Evolutionary conservation across 2,888 invertebrate genomes (phyloP), one percentile per base, ranked within the genome.

Genomic region (Epinotia demarniana): DNA sequence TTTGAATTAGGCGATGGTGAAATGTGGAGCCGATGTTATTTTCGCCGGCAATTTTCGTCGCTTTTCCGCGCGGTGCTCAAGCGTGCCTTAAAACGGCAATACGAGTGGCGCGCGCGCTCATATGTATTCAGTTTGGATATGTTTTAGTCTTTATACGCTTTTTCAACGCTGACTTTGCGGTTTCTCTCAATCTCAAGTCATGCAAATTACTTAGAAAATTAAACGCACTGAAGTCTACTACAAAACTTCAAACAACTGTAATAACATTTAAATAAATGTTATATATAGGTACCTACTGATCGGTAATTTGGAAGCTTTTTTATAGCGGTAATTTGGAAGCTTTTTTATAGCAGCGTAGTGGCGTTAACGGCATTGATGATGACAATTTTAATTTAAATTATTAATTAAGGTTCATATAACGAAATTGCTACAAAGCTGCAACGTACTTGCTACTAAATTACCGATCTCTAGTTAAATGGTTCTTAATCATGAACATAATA

Each of bases 41-140:
- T 94, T 93, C 89, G 92, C 91, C 87, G 86, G 89, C 87, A 87
- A 87, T 90, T 90, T 90, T 88, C 90, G 87, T 87, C 88, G 90
- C 88, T 89, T 75, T 90, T 87, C 88, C 83, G 79, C 81, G 81
- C 84, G 84, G 67, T 73, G 68, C 63, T 67, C 86, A 86, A 86
- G 89, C 89, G 88, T 90, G 91, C 83, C 93, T 93, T 92, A 85
- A 93, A 93, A 93, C 93, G 93, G 93, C 90, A 89, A 92, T 90
- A 87, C 81, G 64, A 58, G 70, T 16, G 58, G 82, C 83, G 84
- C 82, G 81, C 84, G 82, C 82, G 83, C 85, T 0, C 27, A 64
- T 63, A 43, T 70, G 39, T 71, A 55, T 60, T 82, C 82, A 79
- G 78, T 80, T 85, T 89, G 89, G 91, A 89, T 92, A 91, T 90